phyloP scores from a whole-genome alignment of 2,797 vertebrate genomes.

The Rachycentron canadum region DNA sequence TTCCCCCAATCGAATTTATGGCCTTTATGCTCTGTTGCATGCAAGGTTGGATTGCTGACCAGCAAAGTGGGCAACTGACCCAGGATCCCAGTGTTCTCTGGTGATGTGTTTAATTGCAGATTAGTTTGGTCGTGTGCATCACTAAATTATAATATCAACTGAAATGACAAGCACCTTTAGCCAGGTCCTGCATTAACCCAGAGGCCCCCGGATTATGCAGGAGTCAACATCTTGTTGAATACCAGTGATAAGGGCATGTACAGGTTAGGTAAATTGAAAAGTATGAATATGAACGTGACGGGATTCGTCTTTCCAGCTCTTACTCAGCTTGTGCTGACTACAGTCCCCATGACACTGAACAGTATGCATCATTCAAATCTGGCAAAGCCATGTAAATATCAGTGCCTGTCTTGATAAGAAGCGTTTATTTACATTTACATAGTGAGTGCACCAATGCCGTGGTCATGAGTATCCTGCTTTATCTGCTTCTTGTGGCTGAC shows the following conservation, averaged over 20 bases:
- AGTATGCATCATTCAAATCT: constrained; percentile 10
- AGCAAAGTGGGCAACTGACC: constrained; percentile 12
- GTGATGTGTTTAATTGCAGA: constrained; percentile 21
- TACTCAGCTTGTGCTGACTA: neutral
- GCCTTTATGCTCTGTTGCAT: neutral
- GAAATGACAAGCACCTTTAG: neutral
- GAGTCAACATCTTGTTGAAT: neutral
- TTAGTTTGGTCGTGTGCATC: constrained; percentile 17
- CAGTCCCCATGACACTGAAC: neutral
- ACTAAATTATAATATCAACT: constrained; percentile 16
- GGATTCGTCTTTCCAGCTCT: neutral
- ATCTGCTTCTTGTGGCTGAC: neutral
- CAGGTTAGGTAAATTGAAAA: neutral
- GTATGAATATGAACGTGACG: neutral
- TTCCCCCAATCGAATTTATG: constrained; percentile 5
- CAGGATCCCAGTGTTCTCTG: neutral
- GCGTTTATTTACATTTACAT: neutral
- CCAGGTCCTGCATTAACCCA: neutral
- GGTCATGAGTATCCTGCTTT: neutral
- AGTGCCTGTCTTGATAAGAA: neutral
- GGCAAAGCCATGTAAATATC: neutral
- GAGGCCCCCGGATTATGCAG: neutral
- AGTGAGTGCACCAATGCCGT: neutral
- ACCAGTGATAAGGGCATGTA: neutral
- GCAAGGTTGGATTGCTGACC: constrained; percentile 8